Base-by-base conservation (phyloP, 2,888 invertebrate genomes). In the Xylota segnis region DNA sequence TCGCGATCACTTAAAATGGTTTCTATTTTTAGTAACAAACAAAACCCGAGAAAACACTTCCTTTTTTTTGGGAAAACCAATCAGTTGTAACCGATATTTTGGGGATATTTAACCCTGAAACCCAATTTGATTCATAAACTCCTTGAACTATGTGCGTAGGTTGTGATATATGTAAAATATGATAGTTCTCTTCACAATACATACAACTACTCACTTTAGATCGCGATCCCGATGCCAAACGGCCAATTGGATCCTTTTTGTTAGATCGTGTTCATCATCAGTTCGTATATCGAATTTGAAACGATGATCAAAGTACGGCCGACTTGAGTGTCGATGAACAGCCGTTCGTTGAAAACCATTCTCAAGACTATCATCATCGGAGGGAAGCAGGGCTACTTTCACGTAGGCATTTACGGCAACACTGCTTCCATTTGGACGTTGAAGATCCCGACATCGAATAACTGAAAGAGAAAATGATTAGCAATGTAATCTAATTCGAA, bases 171-270 rank as follows among this genome's bases (percentile, higher is more conserved):
- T 23, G 32, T 34, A 61, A 40, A 16, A 43, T 14, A 66, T 58
- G 43, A 10, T 45, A 47, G 5, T 23, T 10, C 65, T 71, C 71
- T 58, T 58, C 52, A 52, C 79, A 79, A 79, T 79, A 79, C 79
- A 79, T 79, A 79, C 79, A 75, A 65, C 70, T 92, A 92, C 93
- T 94, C 93, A 97, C 97, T 96, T 95, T 91, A 95, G 95, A 88
- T 95, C 95, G 88, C 96, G 95, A 92, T 97, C 96, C 88, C 97
- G 93, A 91, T 97, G 97, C 97, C 97, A 97, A 56, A 97, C 96
- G 54, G 97, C 96, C 88, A 97, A 93, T 89, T 96, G 95, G 54
- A 96, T 88, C 91, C 94, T 93, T 87, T 16, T 88, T 78, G n/a
- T 47, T 86, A 18, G 58, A 12, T 40, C 76, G 18, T 54, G 40